Conservation (phyloP, 1,140 invertebrate species). For the Xylocopa sonorina region DNA sequence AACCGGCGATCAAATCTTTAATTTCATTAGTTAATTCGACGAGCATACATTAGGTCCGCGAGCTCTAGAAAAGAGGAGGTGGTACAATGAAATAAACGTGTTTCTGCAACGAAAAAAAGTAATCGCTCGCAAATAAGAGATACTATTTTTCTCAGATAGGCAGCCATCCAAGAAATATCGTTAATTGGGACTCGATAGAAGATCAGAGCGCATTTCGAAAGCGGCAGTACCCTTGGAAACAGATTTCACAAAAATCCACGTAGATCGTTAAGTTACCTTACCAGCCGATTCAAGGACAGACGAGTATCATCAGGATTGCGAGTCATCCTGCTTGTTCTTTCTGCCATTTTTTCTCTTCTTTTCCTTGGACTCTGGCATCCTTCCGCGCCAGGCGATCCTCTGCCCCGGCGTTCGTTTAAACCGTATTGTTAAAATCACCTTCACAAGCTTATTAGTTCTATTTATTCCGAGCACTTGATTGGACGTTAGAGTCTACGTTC, state of each 20-base stretch:
- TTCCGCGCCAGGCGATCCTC: constrained; percentile 11
- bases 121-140: not conserved
- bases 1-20: not conserved
- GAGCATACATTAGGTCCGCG: not conserved
- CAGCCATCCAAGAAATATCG: not conserved
- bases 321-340: constrained; percentile 49
- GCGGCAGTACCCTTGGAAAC: not conserved
- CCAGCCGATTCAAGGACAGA: constrained; percentile 38
- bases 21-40: not conserved
- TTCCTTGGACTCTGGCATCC: constrained; percentile 18
- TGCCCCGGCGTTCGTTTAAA: constrained; percentile 13
- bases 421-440: not conserved
- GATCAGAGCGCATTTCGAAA: not conserved
- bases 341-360: constrained; percentile 8
- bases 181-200: not conserved
- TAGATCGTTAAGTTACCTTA: constrained; percentile 46
- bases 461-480: not conserved
- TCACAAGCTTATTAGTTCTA: not conserved
- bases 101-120: not conserved
- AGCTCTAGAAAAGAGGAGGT: not conserved
- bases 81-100: not conserved
- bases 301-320: constrained; percentile 47
- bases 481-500: too few species aligned
- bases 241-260: constrained; percentile 3
- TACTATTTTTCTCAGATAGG: not conserved